phyloP scores from a whole-genome alignment of 1,140 invertebrate species.

The Brachystomella parvula region DNA sequence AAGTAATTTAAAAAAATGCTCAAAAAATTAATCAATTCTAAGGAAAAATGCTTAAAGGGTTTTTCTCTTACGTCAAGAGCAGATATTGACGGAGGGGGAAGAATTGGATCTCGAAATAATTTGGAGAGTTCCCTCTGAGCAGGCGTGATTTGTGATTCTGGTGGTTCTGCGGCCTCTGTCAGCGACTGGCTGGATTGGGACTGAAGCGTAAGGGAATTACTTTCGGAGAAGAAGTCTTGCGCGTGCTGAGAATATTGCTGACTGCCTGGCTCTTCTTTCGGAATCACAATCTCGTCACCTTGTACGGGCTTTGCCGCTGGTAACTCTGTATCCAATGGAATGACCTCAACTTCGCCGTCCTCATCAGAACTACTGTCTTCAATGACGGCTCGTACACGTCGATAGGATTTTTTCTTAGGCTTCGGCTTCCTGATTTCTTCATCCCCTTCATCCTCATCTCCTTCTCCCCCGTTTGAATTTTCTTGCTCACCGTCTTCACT shows the following conservation, averaged over 20 bases:
- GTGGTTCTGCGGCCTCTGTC: too few species aligned
- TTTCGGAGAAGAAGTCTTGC: too few species aligned
- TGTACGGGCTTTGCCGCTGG: neutral
- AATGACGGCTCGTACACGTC: conserved; percentile 38
- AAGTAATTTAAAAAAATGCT: neutral
- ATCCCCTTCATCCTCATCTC: conserved; percentile 16
- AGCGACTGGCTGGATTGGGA: too few species aligned
- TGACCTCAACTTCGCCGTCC: conserved; percentile 38
- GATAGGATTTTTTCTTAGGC: conserved; percentile 37
- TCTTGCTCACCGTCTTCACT: conserved; percentile 8
- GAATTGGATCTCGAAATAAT: neutral
- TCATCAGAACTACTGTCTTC: conserved; percentile 41
- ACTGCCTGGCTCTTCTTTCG: too few species aligned
- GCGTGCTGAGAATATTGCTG: too few species aligned
- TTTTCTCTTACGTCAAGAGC: neutral
- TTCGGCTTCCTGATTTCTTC: conserved; percentile 22
- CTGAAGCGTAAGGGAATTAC: too few species aligned
- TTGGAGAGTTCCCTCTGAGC: neutral
- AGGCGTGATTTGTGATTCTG: neutral
- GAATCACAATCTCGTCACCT: too few species aligned
- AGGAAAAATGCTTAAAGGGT: too few species aligned
- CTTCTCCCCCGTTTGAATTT: neutral
- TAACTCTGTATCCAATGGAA: conserved; percentile 5
- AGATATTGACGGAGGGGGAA: neutral
- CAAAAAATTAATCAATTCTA: too few species aligned